Percentiles rank a stretch among this genome's conserved stretches.
Evolutionary conservation across 1,140 invertebrate genomes (phyloP).

Genomic region (Micrasema longulum): DNA sequence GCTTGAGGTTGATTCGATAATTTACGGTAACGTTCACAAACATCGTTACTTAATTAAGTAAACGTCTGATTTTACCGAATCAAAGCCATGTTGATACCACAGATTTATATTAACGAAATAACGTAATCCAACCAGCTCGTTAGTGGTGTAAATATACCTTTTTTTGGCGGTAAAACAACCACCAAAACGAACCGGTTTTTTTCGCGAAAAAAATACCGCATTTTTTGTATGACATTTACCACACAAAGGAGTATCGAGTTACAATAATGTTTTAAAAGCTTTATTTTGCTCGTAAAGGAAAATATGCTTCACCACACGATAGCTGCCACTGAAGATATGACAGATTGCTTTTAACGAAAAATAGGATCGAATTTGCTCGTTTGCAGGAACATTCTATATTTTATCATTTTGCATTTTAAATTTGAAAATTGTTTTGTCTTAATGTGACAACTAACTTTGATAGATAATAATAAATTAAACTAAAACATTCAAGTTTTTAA

Average conservation of each 20-base stretch:
- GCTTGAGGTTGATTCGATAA: no score
- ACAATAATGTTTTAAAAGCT: slow-evolving; percentile 30
- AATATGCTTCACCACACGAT: neutral
- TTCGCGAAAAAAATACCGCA: no score
- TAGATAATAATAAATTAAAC: no score
- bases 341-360: slow-evolving; percentile 25
- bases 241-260: slow-evolving; percentile 11
- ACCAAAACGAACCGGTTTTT: neutral
- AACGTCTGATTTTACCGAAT: neutral
- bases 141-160: neutral
- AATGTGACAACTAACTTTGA: no score
- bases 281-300: neutral
- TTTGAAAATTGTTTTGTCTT: slow-evolving; percentile 47
- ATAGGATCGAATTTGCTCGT: slow-evolving; percentile 11
- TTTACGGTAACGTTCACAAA: no score
- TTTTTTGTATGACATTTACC: neutral
- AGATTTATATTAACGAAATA: neutral
- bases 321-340: slow-evolving; percentile 8
- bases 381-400: slow-evolving; percentile 34
- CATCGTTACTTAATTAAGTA: no score
- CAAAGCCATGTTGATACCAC: neutral
- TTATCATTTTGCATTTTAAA: slow-evolving; percentile 44
- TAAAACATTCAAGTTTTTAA: no score
- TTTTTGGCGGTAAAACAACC: slow-evolving; percentile 1
- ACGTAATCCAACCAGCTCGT: neutral